phyloP scores from a whole-genome alignment of 2,888 invertebrate species.

The Melanostoma mellinum region DNA sequence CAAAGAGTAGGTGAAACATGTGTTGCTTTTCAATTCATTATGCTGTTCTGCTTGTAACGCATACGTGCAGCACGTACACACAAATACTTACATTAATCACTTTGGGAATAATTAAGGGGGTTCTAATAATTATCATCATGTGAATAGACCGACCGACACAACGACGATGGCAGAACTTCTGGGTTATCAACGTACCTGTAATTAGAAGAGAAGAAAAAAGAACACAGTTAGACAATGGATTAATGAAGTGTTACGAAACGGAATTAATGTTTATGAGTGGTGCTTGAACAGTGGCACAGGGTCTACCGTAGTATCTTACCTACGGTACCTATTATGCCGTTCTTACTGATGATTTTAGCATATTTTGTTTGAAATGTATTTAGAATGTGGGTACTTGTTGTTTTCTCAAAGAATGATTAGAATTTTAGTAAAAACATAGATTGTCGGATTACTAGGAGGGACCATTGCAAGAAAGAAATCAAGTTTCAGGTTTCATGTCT shows the following conservation, averaged over 20 bases:
- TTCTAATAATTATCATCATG: constrained; percentile 64
- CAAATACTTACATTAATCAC: constrained; percentile 65
- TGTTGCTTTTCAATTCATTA: constrained; percentile 63
- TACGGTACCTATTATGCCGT: constrained; percentile 34
- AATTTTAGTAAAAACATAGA: too few relatives aligned
- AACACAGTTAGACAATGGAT: constrained; percentile 62
- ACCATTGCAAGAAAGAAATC: too few relatives aligned
- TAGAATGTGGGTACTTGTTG: background rate
- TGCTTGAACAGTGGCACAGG: constrained; percentile 33
- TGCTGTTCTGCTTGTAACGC: constrained; percentile 21
- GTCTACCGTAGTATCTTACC: constrained; percentile 16
- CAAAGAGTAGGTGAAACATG: constrained; percentile 42
- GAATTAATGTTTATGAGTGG: constrained; percentile 65
- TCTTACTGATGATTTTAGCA: constrained; percentile 10
- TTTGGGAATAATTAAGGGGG: constrained; percentile 62
- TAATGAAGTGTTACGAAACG: constrained; percentile 68
- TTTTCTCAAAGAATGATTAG: too few relatives aligned
- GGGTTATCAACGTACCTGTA: constrained; percentile 63
- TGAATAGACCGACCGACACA: constrained; percentile 25
- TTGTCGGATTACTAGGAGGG: too few relatives aligned
- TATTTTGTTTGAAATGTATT: constrained; percentile 2
- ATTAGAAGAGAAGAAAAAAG: constrained; percentile 55
- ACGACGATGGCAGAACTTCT: constrained; percentile 47
- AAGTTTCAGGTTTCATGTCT: too few relatives aligned
- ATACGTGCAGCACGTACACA: constrained; percentile 2